Evolutionary conservation across 2,888 invertebrate genomes (phyloP), one percentile per base, ranked within the genome.

Genomic region (Drosophila histrio): DNA sequence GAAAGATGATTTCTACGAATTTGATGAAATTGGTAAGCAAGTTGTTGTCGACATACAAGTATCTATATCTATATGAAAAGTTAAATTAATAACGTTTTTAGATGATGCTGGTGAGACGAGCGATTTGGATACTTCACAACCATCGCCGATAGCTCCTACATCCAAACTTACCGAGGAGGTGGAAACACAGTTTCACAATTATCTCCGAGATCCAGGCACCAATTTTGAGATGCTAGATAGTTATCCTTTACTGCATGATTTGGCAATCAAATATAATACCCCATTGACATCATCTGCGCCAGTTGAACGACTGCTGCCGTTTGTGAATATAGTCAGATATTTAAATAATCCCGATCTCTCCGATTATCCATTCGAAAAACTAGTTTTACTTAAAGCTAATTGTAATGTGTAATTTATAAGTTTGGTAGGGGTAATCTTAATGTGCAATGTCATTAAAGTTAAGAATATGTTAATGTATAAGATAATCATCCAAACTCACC

Each of bases 1-100:
- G 7, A 70, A 52, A n/a, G 57, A 73, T 30, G 74, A 73, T 54
- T 73, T 73, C 36, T 78, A 78, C 19, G 73, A 78, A 38, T 73
- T 73, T 15, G 78, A 67, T 28, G 78, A 73, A 15, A 28, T 67
- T 26, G 78, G 73, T 73, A 38, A n/a, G n/a, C n/a, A n/a, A n/a
- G n/a, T n/a, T n/a, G n/a, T n/a, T n/a, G n/a, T n/a, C n/a, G n/a
- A n/a, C n/a, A n/a, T n/a, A n/a, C n/a, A n/a, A n/a, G n/a, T n/a
- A n/a, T n/a, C n/a, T n/a, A n/a, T n/a, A n/a, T n/a, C n/a, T n/a
- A n/a, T n/a, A n/a, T n/a, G n/a, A n/a, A n/a, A n/a, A n/a, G n/a
- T n/a, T n/a, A n/a, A n/a, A n/a, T n/a, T n/a, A n/a, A n/a, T n/a
- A n/a, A n/a, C n/a, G n/a, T n/a, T 41, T 11, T 41, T 21, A 72